These are phyloP conservation scores for Melospiza melodia DNA, from an alignment of 2,113 vertebrate genomes.

Conservation along the genomic window DNA sequence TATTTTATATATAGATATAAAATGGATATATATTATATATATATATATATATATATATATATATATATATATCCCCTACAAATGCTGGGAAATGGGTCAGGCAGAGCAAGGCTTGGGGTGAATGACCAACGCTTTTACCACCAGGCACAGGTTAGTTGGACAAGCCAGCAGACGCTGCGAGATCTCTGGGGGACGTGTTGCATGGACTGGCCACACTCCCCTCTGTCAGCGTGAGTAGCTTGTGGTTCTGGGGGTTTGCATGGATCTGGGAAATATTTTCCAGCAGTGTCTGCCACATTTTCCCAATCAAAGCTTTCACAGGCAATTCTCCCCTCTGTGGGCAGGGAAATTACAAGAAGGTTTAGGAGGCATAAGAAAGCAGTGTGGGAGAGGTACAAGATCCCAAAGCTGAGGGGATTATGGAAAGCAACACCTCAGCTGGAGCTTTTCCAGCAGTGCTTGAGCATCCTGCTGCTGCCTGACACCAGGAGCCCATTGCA, in stretches of 20 bases:
- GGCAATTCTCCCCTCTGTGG: neutral
- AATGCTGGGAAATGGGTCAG: neutral
- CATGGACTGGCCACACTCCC: neutral
- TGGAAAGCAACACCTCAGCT: neutral
- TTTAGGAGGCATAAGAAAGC: neutral
- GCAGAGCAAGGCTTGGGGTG: neutral
- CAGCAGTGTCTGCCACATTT: neutral
- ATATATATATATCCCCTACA: too few species aligned
- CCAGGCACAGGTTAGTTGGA: conserved; percentile 67
- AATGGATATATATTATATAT: too few species aligned
- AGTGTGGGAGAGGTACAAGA: neutral
- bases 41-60: too few species aligned
- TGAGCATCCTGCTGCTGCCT: neutral
- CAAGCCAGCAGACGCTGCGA: neutral
- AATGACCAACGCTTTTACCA: neutral
- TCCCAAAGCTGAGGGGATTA: neutral
- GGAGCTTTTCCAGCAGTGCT: neutral
- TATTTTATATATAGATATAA: too few species aligned
- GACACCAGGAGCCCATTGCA: neutral
- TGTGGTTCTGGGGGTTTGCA: accelerated
- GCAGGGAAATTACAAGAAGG: neutral
- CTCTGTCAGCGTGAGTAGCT: conserved; percentile 50
- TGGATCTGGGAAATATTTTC: neutral
- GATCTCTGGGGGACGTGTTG: accelerated
- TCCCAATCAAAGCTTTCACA: neutral